phyloP scores from a whole-genome alignment of 1,140 invertebrate species.

The Ostrea denselamellosa region DNA sequence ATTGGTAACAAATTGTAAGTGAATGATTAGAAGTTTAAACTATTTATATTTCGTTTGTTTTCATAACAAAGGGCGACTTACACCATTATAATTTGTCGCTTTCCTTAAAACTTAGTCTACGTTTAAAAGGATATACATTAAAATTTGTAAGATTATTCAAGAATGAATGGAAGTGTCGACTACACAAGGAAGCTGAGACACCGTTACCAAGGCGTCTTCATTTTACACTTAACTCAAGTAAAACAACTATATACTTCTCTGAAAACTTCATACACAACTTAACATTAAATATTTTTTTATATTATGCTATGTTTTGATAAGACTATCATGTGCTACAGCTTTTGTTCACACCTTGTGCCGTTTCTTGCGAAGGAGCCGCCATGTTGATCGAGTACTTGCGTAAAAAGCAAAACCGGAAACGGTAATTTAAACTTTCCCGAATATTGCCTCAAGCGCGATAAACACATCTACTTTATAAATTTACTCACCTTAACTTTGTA shows the following conservation, averaged over 20 bases:
- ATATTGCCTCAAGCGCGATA: neutral
- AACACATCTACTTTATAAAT: too few relatives aligned
- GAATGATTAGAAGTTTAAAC: neutral
- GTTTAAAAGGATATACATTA: neutral
- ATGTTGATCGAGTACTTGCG: neutral
- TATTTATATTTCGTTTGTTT: too few relatives aligned
- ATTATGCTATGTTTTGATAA: neutral
- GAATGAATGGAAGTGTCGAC: neutral
- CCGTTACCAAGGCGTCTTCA: conserved; percentile 18
- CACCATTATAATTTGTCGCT: too few relatives aligned
- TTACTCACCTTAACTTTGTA: too few relatives aligned
- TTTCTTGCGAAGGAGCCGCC: conserved; percentile 26
- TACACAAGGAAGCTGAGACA: neutral
- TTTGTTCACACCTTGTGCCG: conserved; percentile 35
- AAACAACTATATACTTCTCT: neutral
- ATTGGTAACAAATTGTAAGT: neutral
- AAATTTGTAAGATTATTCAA: neutral
- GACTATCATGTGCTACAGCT: conserved; percentile 2
- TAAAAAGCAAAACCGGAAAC: neutral
- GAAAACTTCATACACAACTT: neutral
- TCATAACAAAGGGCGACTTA: too few relatives aligned
- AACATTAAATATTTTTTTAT: neutral
- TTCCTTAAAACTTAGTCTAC: too few relatives aligned
- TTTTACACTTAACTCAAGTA: neutral
- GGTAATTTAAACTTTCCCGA: neutral